phyloP scores from a whole-genome alignment of 2,113 vertebrate species.

The Anolis carolinensis region DNA sequence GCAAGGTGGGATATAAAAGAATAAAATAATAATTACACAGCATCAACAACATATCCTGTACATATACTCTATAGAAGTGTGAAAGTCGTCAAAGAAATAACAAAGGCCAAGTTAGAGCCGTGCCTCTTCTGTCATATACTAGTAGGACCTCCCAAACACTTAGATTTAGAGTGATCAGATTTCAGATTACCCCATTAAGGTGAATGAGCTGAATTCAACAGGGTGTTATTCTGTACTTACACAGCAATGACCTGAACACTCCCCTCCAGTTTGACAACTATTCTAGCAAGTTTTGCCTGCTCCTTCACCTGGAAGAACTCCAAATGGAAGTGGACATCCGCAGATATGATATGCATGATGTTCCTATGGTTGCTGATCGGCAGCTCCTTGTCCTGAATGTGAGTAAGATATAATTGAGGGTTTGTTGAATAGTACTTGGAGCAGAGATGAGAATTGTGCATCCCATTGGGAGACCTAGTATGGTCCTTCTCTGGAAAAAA shows the following conservation, averaged over 20 bases:
- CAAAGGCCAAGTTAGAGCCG: not conserved
- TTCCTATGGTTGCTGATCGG: constrained; percentile 75
- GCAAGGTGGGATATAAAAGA: no score
- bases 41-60: no score
- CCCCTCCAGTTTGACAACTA: constrained; percentile 80
- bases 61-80: not conserved
- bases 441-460: not conserved
- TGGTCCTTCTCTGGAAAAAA: no score
- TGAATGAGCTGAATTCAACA: not conserved
- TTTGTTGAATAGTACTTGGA: not conserved
- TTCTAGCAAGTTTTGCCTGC: constrained; percentile 76
- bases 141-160: not conserved
- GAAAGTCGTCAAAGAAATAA: not conserved
- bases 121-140: not conserved
- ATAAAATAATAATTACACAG: no score
- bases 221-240: not conserved
- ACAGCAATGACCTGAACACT: constrained; percentile 71
- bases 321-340: constrained; percentile 91
- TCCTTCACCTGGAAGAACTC: constrained; percentile 89
- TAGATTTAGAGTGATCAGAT: not conserved
- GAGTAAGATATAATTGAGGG: not conserved
- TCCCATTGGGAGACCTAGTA: no score
- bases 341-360: constrained; percentile 82
- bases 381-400: constrained; percentile 84
- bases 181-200: not conserved